Base-by-base conservation (phyloP, 2,888 invertebrate species). In the Epistrophella euchroma region DNA sequence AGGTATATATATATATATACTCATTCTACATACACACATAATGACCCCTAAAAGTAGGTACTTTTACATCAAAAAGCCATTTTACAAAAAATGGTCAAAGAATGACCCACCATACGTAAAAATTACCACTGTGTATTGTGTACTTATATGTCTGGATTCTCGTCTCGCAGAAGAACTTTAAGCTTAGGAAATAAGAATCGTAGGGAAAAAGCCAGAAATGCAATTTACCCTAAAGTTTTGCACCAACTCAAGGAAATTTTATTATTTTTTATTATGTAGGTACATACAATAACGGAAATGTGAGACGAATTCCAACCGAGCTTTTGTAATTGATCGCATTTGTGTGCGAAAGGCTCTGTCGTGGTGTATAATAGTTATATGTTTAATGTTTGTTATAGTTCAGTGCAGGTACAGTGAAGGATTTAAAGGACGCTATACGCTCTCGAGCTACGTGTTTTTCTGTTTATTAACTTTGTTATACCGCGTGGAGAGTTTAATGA, bases 211-310 rank as follows among this genome's bases (percentile, higher is more conserved):
- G 9, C 28, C 17, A 19, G 15, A 22, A 37, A 45, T 32, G 52
- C 25, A 58, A 58, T 25, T 25, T 10, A n/a, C 40, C 60, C 68
- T 25, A 22, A 32, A 50, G 17, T 17, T 37, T 47, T 47, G 64
- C 37, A 66, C 32, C 9, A 28, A n/a, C 32, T 19, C 43, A 40
- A 56, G 62, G n/a, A 78, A 68, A 52, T 68, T 71, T 75, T 71
- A 79, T 79, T 84, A 84, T 74, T 75, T 84, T 84, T 84, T 84
- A 84, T 84, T 84, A 84, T 84, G 75, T 84, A 84, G 79, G 75
- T 79, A 58, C 75, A 79, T 75, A 32, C 45, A 72, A 71, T 75
- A 71, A 75, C 64, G 84, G 84, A 84, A 79, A 80, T 84, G 84
- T 79, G 79, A 84, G 75, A 75, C 71, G 84, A 80, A 84, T 84